Conservation (phyloP, 2,888 invertebrate genomes). For the Listrodromus nycthemerus region DNA sequence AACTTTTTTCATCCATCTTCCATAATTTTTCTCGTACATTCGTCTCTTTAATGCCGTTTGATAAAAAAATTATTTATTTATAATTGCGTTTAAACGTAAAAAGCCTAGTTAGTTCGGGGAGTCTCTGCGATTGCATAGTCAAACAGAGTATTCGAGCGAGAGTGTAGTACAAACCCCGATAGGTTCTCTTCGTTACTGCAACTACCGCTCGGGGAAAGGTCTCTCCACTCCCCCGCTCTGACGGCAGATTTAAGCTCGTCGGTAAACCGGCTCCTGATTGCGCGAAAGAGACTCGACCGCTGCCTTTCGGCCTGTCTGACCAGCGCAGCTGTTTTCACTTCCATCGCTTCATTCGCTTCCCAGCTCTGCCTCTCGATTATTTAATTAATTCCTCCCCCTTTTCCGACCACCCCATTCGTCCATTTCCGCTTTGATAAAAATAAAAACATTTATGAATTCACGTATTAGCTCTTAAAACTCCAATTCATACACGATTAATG, state of each 20-base stretch:
- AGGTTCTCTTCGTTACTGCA: conserved; percentile 44
- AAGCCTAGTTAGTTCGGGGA: conserved; percentile 8
- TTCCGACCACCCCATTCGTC: not conserved
- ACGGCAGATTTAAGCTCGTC: conserved; percentile 28
- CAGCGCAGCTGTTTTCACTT: conserved; percentile 22
- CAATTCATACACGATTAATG: no score
- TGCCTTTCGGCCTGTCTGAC: conserved; percentile 32
- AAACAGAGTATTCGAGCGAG: conserved; percentile 37
- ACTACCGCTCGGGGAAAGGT: conserved; percentile 26
- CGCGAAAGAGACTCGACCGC: conserved; percentile 26
- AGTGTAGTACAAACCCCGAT: conserved; percentile 46
- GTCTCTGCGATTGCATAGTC: conserved; percentile 36
- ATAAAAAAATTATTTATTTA: conserved; percentile 1
- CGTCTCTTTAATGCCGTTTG: not conserved
- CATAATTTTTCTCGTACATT: no score
- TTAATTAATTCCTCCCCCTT: conserved; percentile 13
- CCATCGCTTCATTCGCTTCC: conserved; percentile 3
- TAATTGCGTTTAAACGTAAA: conserved; percentile 37
- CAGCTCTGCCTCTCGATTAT: not conserved
- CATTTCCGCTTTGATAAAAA: not conserved
- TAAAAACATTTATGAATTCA: conserved; percentile 24
- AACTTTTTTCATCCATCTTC: no score
- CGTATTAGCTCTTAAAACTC: not conserved
- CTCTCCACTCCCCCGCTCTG: not conserved
- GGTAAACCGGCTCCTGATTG: conserved; percentile 47